A percentile compares a stretch with the other conserved stretches of the same genome.
Conservation (phyloP, 1,140 invertebrate species). For the Drosophila pseudoananassae region DNA sequence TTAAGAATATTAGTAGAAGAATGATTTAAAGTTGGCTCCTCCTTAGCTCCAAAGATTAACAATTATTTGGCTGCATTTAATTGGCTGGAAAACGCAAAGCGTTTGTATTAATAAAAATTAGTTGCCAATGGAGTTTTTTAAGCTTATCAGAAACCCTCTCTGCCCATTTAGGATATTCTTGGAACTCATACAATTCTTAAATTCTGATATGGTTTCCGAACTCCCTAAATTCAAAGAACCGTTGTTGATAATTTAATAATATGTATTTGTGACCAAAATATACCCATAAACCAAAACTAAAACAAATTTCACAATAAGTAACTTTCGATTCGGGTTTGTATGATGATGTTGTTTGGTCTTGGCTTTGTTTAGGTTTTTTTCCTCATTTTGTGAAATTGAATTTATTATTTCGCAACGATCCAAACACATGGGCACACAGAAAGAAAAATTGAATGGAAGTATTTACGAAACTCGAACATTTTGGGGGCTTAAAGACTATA, state of each 20-base stretch:
- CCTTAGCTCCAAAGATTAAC: no score
- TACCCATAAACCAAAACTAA: constrained; percentile 20
- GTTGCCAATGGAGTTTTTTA: no score
- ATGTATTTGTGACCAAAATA: neutral
- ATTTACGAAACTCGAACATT: neutral
- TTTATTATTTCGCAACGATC: constrained; percentile 74
- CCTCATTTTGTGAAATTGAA: constrained; percentile 74
- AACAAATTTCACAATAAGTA: constrained; percentile 73
- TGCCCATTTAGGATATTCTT: no score
- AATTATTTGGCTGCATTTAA: no score
- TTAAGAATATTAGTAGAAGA: no score
- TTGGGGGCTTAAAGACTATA: neutral
- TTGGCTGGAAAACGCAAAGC: no score
- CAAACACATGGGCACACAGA: constrained; percentile 24
- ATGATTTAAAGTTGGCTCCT: no score
- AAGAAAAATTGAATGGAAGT: neutral
- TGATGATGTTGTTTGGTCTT: constrained; percentile 34
- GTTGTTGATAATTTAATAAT: neutral
- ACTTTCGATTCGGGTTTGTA: constrained; percentile 46
- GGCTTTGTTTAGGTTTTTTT: constrained; percentile 50
- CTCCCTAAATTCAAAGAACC: neutral
- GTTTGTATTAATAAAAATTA: no score
- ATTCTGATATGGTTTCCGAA: no score
- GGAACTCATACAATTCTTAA: no score
- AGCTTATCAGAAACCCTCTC: no score